Base-by-base conservation (phyloP, 1,140 invertebrate genomes). In the Onthophagus taurus region DNA sequence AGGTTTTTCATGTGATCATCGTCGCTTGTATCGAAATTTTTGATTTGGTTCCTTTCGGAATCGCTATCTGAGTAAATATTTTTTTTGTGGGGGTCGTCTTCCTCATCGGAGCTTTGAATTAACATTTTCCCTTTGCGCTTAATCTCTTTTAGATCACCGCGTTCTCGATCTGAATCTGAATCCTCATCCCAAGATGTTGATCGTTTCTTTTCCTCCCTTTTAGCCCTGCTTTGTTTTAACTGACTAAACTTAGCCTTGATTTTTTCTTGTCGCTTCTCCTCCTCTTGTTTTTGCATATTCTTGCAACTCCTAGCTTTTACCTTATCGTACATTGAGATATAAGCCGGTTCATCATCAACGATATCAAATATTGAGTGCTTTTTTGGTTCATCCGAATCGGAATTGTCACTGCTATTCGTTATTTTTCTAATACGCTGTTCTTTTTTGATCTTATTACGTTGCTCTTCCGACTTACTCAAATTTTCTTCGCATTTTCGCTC, bases 291-390 rank as follows among this genome's bases (percentile, higher is more conserved):
- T 64, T 89, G 85, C 82, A 89, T 86, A 58, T 89, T 87, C 62
- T 89, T 89, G 42, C 84, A 92, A 17, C 90, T 94, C 30, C 92
- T 77, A 3, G 91, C 87, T 68, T 97, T 97, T 0, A 97, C 91
- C 68, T 96, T 96, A 61, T 97, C 94, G 64, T 97, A 97, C 93
- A 97, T 97, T 21, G 92, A 96, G 45, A 93, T 89, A 59, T 93
- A 95, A 9, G 82, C 82, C 2, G 87, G 87, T 48, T 85, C 89
- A 55, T 92, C 88, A 55, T 89, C 85, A 16, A 88, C 77, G 45
- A 90, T 89, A 59, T 91, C 87, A 65, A 90, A 92, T 51, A 89
- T 90, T n/a, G 88, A 91, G 68, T 88, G 85, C 65, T 88, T 89
- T 60, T 89, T 81, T 31, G 78, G 77, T 52, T 78, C 76, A 50